Conservation (phyloP, 1,140 invertebrate genomes). For the Aradophagus sp. region DNA sequence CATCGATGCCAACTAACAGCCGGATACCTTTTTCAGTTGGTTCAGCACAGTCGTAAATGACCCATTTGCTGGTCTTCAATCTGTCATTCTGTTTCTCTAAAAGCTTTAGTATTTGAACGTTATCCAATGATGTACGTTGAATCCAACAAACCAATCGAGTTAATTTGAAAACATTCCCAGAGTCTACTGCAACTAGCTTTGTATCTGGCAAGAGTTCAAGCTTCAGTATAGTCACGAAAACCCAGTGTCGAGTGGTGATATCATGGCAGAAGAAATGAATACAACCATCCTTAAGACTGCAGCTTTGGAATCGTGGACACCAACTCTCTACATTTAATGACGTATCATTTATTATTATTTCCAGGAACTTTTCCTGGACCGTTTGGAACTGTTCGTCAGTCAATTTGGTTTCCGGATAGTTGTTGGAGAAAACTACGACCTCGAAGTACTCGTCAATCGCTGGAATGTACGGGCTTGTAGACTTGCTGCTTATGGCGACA, state of each 20-base stretch:
- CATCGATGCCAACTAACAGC: conserved; percentile 19
- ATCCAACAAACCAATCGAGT: conserved; percentile 9
- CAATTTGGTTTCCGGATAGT: too few species aligned
- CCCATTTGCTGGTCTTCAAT: conserved; percentile 14
- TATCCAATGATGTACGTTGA: background rate
- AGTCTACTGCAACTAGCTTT: conserved; percentile 18
- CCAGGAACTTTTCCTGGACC: too few species aligned
- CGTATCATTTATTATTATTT: too few species aligned
- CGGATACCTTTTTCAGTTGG: conserved; percentile 2
- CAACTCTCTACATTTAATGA: too few species aligned
- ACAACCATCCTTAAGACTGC: conserved; percentile 8
- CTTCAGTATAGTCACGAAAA: conserved; percentile 10
- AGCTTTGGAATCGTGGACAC: conserved; percentile 19
- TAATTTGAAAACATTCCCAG: conserved; percentile 10
- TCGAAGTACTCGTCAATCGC: too few species aligned
- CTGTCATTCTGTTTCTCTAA: conserved; percentile 35
- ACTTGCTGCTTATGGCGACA: too few species aligned
- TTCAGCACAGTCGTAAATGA: conserved; percentile 11
- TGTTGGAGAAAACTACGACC: too few species aligned
- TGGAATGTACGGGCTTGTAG: too few species aligned
- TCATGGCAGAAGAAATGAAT: conserved; percentile 11
- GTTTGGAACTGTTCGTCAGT: too few species aligned
- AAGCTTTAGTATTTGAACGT: conserved; percentile 6
- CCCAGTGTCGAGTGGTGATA: conserved; percentile 18
- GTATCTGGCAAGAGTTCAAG: conserved; percentile 14